phyloP scores from a whole-genome alignment of 1,140 invertebrate genomes.

The Nasonia longicornis region DNA sequence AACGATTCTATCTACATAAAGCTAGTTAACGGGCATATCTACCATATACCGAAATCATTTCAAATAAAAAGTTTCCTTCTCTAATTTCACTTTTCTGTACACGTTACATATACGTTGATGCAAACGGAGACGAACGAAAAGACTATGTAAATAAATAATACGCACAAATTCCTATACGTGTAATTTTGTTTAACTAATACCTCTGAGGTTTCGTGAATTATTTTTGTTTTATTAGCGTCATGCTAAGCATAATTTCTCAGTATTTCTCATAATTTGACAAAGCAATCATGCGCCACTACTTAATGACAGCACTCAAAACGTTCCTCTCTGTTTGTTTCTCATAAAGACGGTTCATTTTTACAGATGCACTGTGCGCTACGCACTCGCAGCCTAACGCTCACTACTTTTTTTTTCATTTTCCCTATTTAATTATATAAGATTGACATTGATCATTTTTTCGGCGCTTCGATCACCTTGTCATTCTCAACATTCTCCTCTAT shows the following conservation, averaged over 20 bases:
- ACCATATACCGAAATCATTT: slow-evolving; percentile 33
- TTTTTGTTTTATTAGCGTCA: slow-evolving; percentile 21
- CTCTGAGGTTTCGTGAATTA: slow-evolving; percentile 1
- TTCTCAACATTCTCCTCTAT: slow-evolving; percentile 25
- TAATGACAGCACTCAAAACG: slow-evolving; percentile 11
- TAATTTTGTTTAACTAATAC: slow-evolving; percentile 18
- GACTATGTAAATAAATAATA: slow-evolving; percentile 37
- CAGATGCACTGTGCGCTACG: neutral
- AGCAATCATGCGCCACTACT: slow-evolving; percentile 7
- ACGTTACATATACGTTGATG: slow-evolving; percentile 31
- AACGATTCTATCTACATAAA: slow-evolving; percentile 66
- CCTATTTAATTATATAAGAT: slow-evolving; percentile 28
- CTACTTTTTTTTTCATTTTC: slow-evolving; percentile 40
- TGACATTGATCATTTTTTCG: slow-evolving; percentile 44
- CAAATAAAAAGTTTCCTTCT: slow-evolving; percentile 28
- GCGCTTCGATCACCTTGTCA: slow-evolving; percentile 47
- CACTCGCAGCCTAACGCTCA: neutral
- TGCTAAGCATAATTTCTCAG: slow-evolving; percentile 36
- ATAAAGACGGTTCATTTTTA: slow-evolving; percentile 18
- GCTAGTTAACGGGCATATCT: slow-evolving; percentile 55
- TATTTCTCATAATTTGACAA: slow-evolving; percentile 8
- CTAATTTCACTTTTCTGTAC: slow-evolving; percentile 32
- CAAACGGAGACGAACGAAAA: slow-evolving; percentile 14
- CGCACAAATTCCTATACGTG: slow-evolving; percentile 1
- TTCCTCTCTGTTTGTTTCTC: neutral